Evolutionary conservation across 2,113 vertebrate species (phyloP), one percentile per base, ranked within the genome.

Genomic region (Nesoenas mayeri): DNA sequence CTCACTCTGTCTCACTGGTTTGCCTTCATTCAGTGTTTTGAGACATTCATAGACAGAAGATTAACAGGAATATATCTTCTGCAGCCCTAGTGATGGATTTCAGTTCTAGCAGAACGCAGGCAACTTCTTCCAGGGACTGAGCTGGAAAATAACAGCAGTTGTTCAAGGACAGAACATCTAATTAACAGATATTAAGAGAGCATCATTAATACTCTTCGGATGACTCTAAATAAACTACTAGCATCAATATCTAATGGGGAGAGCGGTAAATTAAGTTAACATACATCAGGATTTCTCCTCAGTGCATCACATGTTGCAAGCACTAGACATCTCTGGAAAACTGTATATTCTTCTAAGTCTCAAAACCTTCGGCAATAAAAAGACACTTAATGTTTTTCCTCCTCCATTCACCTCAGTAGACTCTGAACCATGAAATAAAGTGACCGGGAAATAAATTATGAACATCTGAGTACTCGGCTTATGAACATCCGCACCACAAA

Each of bases 31-130:
- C 56, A 62, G 17, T 67, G 21, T 81, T 89, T 42, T 91, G 60
- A 90, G 82, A 84, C 66, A 90, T 56, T 72, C 7, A 81, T 1
- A 69, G 36, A 54, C 29, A 89, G 58, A 89, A 79, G 31, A 87
- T 54, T 73, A 95, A 74, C 19, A 75, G 44, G 50, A 87, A 92
- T 87, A 92, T 93, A 87, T 54, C 61, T 89, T 79, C 64, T 66
- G 58, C 65, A 88, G 62, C 25, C 50, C 36, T 25, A 79, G n/a
- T 58, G 58, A 85, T 51, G 15, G 50, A 88, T 85, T 94, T 82
- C 48, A 77, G 8, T 54, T 85, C 51, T 47, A 71, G n/a, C 12
- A 93, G 29, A 71, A 88, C 0, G 1, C 58, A 77, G 50, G 4
- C 40, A 72, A 5, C 22, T 89, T 83, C 42, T 87, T 70, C 25